Evolutionary conservation across 2,113 vertebrate species (phyloP).

Genomic region (Vidua chalybeata): DNA sequence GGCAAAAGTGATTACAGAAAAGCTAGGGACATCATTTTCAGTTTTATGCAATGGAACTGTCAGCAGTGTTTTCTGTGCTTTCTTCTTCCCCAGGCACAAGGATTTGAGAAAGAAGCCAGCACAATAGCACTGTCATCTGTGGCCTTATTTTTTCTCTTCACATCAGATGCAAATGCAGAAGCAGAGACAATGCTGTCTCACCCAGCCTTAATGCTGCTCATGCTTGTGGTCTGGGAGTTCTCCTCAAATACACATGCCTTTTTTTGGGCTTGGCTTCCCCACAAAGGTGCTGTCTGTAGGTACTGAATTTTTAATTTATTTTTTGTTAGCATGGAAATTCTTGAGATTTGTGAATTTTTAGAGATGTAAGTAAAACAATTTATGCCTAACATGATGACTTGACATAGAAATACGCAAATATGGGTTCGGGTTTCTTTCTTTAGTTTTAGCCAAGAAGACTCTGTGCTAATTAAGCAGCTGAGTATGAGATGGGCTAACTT

Average conservation of each 20-base stretch:
- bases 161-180: background rate
- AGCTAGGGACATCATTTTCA: constrained; percentile 23
- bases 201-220: background rate
- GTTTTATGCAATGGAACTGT: constrained; percentile 21
- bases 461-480: background rate
- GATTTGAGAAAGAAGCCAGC: constrained; percentile 26
- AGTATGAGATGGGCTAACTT: background rate
- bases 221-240: background rate
- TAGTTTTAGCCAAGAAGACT: background rate
- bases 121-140: background rate
- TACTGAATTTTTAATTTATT: background rate
- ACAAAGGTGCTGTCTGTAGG: background rate
- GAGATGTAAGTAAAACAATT: background rate
- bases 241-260: background rate
- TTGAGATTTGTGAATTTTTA: background rate
- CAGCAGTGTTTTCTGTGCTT: constrained; percentile 9
- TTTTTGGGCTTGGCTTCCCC: background rate
- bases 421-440: background rate
- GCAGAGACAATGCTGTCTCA: background rate
- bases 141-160: background rate
- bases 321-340: background rate
- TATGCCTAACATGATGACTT: background rate
- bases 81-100: constrained; percentile 32
- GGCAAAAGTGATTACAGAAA: constrained; percentile 66
- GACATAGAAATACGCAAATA: background rate